Evolutionary conservation across 2,113 vertebrate species (phyloP).

Genomic region (Urocynchramus pylzowi): DNA sequence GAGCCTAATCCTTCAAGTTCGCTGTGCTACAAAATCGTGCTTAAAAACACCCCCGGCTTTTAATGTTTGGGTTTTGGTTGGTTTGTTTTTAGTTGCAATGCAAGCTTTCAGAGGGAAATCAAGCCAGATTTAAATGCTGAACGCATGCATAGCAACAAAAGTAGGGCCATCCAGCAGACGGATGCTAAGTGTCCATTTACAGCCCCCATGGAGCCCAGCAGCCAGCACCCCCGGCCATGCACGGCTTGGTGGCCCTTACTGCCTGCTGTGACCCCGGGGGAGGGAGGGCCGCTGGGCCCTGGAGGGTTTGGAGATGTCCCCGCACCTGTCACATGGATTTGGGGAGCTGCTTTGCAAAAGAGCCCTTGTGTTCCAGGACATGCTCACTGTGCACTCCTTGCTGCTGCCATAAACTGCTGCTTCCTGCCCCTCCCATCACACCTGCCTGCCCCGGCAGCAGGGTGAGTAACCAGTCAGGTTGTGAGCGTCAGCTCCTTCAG

Average conservation of each 20-base stretch:
- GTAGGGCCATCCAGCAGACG: neutral
- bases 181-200: constrained; percentile 25
- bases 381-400: rapidly evolving
- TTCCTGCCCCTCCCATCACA: neutral
- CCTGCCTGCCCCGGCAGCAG: neutral
- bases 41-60: neutral
- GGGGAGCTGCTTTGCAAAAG: neutral
- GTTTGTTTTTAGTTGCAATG: neutral
- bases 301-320: neutral
- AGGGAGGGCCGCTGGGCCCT: neutral
- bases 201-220: neutral
- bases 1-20: neutral
- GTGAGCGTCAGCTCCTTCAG: neutral
- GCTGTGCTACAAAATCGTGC: neutral
- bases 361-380: neutral
- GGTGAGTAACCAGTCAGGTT: neutral
- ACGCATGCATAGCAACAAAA: neutral
- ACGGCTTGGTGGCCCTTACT: rapidly evolving
- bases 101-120: constrained; percentile 23
- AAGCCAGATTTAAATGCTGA: neutral
- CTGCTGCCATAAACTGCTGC: neutral
- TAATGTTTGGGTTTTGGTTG: neutral
- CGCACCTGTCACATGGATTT: neutral
- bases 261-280: neutral
- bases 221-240: neutral